Evolutionary conservation across 2,113 vertebrate species (phyloP).

Genomic region (Rutilus rutilus): DNA sequence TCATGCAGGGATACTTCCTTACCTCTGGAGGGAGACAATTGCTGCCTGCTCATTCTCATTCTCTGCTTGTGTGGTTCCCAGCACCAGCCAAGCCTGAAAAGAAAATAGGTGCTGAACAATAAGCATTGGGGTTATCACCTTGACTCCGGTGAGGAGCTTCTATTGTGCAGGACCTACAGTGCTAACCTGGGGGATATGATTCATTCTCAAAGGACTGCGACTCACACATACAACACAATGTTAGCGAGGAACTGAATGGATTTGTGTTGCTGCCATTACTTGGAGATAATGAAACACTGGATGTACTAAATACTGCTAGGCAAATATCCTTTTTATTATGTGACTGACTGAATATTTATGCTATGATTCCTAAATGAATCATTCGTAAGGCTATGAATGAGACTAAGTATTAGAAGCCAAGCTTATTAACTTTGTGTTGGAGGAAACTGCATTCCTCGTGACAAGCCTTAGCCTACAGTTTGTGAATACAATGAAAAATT

Average conservation of each 20-base stretch:
- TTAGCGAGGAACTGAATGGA: neutral
- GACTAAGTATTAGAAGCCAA: neutral
- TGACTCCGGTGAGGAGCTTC: constrained; percentile 23
- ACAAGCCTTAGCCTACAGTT: neutral
- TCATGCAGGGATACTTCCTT: constrained; percentile 64
- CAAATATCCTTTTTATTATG: neutral
- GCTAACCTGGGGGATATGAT: constrained; percentile 22
- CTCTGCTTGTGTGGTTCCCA: constrained; percentile 96
- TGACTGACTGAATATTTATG: constrained; percentile 2
- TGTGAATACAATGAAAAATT: neutral
- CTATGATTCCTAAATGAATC: neutral
- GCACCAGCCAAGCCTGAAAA: constrained; percentile 93
- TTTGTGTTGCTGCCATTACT: constrained; percentile 12
- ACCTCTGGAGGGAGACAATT: constrained; percentile 98
- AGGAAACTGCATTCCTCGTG: neutral
- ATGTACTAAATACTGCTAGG: neutral
- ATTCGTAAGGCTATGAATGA: neutral
- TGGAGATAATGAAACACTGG: neutral
- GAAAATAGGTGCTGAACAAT: constrained; percentile 50
- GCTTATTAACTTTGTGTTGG: neutral
- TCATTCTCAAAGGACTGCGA: constrained; percentile 35
- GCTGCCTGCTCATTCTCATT: constrained; percentile 98
- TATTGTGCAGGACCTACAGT: constrained; percentile 31
- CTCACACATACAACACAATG: constrained; percentile 3
- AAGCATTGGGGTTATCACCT: constrained; percentile 56